Base-by-base conservation (phyloP, 1,140 invertebrate species). In the Leptoteleia sp. region DNA sequence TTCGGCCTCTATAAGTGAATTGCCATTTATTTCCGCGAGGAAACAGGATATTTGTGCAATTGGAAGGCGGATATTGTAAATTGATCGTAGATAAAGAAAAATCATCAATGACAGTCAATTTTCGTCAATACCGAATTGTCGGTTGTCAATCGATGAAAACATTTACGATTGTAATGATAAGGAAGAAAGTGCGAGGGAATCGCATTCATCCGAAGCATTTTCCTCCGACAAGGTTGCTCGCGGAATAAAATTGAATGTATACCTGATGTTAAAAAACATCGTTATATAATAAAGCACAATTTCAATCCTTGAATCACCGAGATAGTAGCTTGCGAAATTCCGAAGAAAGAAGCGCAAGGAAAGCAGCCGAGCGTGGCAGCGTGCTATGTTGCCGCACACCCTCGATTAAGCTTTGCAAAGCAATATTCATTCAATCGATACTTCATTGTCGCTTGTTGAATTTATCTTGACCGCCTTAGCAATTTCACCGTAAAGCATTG, bases 361-460 rank as follows among this genome's bases (percentile, higher is more conserved):
- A 68, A 65, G 55, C 47, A 54, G 17, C 22, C 11, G 17, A 57
- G 42, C 62, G 52, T 59, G 50, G 54, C 59, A 31, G 29, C 52
- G 54, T 40, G 43, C 61, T 52, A 52, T 59, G 48, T 67, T 64
- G n/a, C 52, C 40, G 65, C 52, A 68, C 55, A 52, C 40, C 38
- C 55, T 62, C 64, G 54, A 68, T 59, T 76, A 54, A 67, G 62
- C 72, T 76, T 70, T 64, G 73, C 64, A 64, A 76, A 76, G 73
- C 73, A 76, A 76, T 76, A 76, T 76, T 76, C 64, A 70, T 70
- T 70, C 47, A 76, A 76, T 76, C 73, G 64, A 76, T 76, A 76
- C 73, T 70, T 70, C 70, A 76, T 70, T 76, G 73, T 76, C 73
- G 73, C 73, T 76, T 76, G 73, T 76, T 76, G 73, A 76, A 76